Evolutionary conservation across 2,113 vertebrate species (phyloP), one percentile per base, ranked within the genome.

Genomic region (Choloepus hoffmanni): DNA sequence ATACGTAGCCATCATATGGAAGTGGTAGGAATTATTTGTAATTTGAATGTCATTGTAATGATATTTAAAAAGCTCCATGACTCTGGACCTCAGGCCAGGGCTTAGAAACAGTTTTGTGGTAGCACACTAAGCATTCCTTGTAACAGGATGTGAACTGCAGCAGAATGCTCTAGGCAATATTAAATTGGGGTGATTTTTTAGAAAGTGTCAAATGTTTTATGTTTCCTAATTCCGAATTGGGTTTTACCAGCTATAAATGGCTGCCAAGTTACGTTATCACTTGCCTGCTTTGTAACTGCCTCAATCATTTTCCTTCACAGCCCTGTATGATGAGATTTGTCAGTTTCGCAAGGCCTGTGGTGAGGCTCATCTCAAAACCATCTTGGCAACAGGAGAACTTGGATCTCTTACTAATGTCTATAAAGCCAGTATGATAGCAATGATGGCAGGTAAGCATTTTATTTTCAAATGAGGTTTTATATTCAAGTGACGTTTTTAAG

Each of bases 371-470:
- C 99, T 99, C 99, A 99, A 99, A 98, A 99, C 99, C 86, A 99
- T 99, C 98, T 96, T 99, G 97, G 99, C 99, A 3, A 99, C 99
- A 0, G 99, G 99, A 96, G 99, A 99, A 91, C 98, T 99, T 67
- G 99, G 99, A 24, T 99, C 98, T 60, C 99, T 99, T 96, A 99
- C 98, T 85, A 99, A 99, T 3, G 98, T 99, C 98, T 99, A 99
- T 98, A 99, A 99, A 97, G 99, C 99, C 98, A 99, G 99, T 70
- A 98, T 99, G 98, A 98, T 99, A 18, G 99, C 99, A n/a, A 99
- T 99, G 99, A 99, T 99, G 99, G 99, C 99, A 94, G 99, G 99
- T 99, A 97, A 98, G 97, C 7, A 21, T 70, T 73, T 68, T n/a
- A 28, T 83, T 8, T 53, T 95, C 81, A 83, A 43, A 43, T 28